Base-by-base conservation (phyloP, 2,113 vertebrate species). In the Pseudorhombus dupliciocellatus region DNA sequence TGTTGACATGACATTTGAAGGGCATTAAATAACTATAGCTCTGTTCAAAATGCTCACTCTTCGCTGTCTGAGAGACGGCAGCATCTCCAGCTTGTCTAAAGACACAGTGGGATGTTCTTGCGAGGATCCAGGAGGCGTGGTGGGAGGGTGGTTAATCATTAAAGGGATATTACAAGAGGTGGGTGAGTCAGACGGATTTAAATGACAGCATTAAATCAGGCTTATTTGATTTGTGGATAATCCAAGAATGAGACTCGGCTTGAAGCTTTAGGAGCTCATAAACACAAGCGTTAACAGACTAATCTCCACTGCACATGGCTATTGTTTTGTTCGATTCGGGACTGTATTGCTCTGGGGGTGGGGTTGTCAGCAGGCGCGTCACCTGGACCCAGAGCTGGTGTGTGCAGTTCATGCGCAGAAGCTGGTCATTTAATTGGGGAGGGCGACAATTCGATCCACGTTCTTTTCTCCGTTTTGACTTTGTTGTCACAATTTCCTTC, bases 191-290 rank as follows among this genome's bases (percentile, higher is more conserved):
- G 21, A 3, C 18, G 54, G 55, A 44, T 78, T 28, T 40, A 46
- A 75, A 73, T 31, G 57, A 37, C 31, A 70, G 25, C 25, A 64
- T 71, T 73, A 37, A 66, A 68, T 76, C 54, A 73, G 26, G 54
- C 20, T 73, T 61, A 59, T 82, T 80, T 61, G n/a, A n/a, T n/a
- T n/a, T n/a, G n/a, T n/a, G n/a, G 55, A 64, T 61, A 64, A 78
- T 55, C 59, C 44, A 28, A 50, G 22, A 37, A 34, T 28, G 28
- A 70, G 37, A 12, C 21, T 52, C 1, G 12, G 56, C 25, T 80
- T 65, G 11, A 48, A 59, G 63, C 58, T 62, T 40, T 54, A 42
- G 31, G 55, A 68, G 66, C 56, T 73, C 37, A 57, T 67, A 70
- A 83, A 83, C 25, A 51, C 7, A 15, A 54, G 18, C 48, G 24